These are phyloP conservation scores for Isurus oxyrinchus DNA, from an alignment of 2,113 vertebrate species.

Conservation along the genomic window DNA sequence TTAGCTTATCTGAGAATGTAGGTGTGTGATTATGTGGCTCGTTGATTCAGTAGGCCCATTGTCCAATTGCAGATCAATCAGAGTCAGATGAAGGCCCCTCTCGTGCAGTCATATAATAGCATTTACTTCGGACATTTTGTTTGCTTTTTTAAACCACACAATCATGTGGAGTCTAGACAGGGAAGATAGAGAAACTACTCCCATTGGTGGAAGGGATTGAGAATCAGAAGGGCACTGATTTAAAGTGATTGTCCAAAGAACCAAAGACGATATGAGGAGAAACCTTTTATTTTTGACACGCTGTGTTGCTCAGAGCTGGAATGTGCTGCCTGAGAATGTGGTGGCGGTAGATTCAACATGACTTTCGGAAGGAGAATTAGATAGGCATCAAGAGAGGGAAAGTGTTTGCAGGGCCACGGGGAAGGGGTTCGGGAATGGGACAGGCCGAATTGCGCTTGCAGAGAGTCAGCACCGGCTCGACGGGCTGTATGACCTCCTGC, in stretches of 20 bases:
- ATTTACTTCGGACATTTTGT: background rate
- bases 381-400: too few species aligned
- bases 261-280: background rate
- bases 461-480: too few species aligned
- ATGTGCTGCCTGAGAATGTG: too few species aligned
- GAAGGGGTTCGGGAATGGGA: too few species aligned
- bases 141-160: background rate
- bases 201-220: background rate
- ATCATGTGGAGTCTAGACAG: background rate
- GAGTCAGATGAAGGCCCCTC: background rate
- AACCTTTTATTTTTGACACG: background rate
- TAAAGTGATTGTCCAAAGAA: background rate
- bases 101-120: background rate
- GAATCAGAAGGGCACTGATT: background rate
- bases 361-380: too few species aligned
- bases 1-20: background rate
- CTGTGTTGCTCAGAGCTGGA: background rate
- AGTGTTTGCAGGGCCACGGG: too few species aligned
- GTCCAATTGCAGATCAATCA: background rate
- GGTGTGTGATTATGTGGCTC: background rate
- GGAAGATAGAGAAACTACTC: too few species aligned
- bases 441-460: too few species aligned
- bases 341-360: too few species aligned
- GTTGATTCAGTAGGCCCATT: background rate
- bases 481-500: too few species aligned